These are phyloP conservation scores for Elgonia sp. DNA, from an alignment of 2,888 invertebrate genomes.

Conservation along the genomic window DNA sequence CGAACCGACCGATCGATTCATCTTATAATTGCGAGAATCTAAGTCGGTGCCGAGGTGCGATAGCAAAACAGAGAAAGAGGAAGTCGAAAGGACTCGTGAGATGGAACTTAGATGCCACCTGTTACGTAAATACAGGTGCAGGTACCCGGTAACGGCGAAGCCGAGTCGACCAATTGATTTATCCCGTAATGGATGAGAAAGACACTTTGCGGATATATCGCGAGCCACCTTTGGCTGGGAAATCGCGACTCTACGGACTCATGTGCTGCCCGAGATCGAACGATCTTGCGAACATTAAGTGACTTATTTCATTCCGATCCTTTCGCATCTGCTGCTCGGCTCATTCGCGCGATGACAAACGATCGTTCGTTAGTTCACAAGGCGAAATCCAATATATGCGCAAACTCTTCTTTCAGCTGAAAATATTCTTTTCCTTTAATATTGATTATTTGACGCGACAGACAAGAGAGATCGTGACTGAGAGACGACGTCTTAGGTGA, in stretches of 20 bases:
- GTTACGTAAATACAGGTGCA: conserved; percentile 75
- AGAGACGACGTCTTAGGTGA: too few species aligned
- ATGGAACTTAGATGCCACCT: conserved; percentile 74
- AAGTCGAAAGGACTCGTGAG: conserved; percentile 56
- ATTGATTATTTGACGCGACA: neutral
- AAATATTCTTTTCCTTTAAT: neutral
- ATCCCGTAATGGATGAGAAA: conserved; percentile 70
- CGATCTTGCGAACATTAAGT: conserved; percentile 60
- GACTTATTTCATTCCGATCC: conserved; percentile 69
- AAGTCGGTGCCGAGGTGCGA: conserved; percentile 56
- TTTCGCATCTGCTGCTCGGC: conserved; percentile 33
- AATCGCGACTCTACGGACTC: conserved; percentile 64
- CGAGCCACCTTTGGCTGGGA: conserved; percentile 72
- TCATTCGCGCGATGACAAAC: conserved; percentile 63
- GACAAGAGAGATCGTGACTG: neutral
- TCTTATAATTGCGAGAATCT: conserved; percentile 71
- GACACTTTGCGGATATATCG: conserved; percentile 73
- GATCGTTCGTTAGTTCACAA: conserved; percentile 65
- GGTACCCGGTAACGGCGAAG: conserved; percentile 52
- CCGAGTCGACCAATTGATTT: conserved; percentile 71
- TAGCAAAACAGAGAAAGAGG: conserved; percentile 69
- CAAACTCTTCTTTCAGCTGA: too few species aligned
- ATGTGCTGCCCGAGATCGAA: conserved; percentile 54
- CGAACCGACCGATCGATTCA: conserved; percentile 59
- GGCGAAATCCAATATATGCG: conserved; percentile 55